Conservation (phyloP, 1,140 invertebrate species). For the Chironomus tepperi region DNA sequence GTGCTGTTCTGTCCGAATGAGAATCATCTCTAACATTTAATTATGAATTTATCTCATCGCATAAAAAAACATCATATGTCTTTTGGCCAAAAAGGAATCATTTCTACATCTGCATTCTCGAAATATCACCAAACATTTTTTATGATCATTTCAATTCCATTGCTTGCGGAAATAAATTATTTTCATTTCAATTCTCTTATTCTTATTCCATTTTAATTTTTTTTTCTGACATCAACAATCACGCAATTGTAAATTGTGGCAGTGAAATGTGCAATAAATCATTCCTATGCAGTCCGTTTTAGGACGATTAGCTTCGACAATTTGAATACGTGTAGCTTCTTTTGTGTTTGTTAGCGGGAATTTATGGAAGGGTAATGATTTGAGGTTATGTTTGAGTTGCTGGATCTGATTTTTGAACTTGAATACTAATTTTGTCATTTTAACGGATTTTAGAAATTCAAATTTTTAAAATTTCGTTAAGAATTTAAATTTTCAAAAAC, state of each 20-base stretch:
- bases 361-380: too few species aligned
- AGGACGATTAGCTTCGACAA: too few species aligned
- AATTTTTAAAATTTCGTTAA: too few species aligned
- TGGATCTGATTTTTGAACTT: too few species aligned
- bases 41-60: neutral
- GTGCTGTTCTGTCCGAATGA: too few species aligned
- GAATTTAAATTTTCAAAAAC: too few species aligned
- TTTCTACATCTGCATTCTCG: neutral
- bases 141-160: neutral
- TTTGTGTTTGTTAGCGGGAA: too few species aligned
- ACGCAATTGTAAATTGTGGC: neutral
- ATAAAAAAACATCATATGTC: neutral
- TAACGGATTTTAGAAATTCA: too few species aligned
- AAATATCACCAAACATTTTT: conserved; percentile 1
- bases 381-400: too few species aligned
- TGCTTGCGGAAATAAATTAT: conserved; percentile 19
- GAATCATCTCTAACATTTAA: neutral
- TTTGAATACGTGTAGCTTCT: too few species aligned
- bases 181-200: conserved; percentile 6
- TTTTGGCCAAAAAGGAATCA: conserved; percentile 2
- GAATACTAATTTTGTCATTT: too few species aligned
- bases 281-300: neutral
- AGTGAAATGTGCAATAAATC: neutral
- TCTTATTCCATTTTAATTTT: neutral
- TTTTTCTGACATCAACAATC: neutral